A percentile compares a stretch with the other conserved stretches of the same genome.
These are phyloP conservation scores for Syndactyla subalaris DNA, from an alignment of 2,797 vertebrate species.

Conservation along the genomic window DNA sequence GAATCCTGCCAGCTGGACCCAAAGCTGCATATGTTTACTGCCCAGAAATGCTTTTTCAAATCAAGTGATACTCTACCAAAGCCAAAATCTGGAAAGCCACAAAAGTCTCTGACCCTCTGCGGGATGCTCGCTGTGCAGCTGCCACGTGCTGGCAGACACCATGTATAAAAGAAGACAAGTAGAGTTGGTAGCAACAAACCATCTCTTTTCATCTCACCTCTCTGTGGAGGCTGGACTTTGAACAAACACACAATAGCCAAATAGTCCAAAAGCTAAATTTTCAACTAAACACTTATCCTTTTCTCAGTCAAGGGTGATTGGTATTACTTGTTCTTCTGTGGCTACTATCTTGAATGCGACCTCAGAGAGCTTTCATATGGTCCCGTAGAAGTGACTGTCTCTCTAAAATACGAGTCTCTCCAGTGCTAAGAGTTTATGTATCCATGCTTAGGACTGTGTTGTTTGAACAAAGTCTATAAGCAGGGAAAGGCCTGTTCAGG, in stretches of 20 bases:
- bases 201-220: background rate
- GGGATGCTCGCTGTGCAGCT: no score
- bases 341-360: background rate
- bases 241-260: background rate
- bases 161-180: background rate
- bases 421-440: background rate
- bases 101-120: background rate
- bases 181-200: background rate
- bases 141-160: background rate
- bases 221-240: background rate
- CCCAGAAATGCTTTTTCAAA: background rate
- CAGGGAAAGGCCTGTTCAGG: background rate
- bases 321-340: background rate
- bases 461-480: background rate
- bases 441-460: background rate
- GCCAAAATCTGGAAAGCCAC: background rate
- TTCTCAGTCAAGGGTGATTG: background rate
- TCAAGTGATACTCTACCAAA: background rate
- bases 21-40: background rate
- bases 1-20: background rate
- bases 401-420: background rate
- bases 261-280: background rate
- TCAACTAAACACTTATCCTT: background rate
- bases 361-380: background rate
- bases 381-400: background rate